A percentile compares a stretch with the other conserved stretches of the same genome.
These are phyloP conservation scores for Poecile montanus DNA, from an alignment of 2,797 vertebrate species.

Conservation along the genomic window DNA sequence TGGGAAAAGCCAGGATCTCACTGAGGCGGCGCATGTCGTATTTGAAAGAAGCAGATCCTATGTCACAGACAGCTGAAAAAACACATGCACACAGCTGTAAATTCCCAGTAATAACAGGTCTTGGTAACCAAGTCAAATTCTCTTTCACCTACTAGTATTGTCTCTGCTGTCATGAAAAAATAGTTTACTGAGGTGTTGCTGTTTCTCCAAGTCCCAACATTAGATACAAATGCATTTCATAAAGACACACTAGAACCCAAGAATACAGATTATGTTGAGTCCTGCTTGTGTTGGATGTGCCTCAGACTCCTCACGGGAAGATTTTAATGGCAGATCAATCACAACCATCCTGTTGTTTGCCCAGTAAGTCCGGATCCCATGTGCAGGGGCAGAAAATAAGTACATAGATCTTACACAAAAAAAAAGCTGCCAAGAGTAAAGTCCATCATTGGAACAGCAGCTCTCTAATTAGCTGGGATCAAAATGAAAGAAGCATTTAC, in stretches of 20 bases:
- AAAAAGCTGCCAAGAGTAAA: background rate
- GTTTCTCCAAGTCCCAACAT: background rate
- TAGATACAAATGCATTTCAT: background rate
- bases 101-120: background rate
- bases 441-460: background rate
- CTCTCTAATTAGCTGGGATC: background rate
- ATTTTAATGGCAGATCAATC: background rate
- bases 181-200: background rate
- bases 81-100: background rate
- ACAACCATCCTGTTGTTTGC: background rate
- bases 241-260: background rate
- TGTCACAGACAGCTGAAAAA: conserved; percentile 93
- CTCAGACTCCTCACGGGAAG: background rate
- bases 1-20: conserved; percentile 97
- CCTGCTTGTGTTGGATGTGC: background rate
- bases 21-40: conserved; percentile 98
- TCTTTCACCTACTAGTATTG: background rate
- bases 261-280: background rate
- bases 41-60: conserved; percentile 98
- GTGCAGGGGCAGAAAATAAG: background rate
- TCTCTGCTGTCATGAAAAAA: background rate
- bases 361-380: background rate
- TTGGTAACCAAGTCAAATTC: background rate
- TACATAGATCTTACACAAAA: background rate
- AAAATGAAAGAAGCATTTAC: conserved; percentile 71